These are phyloP conservation scores for Papilio polytes DNA, from an alignment of 1,140 invertebrate genomes.

Conservation along the genomic window DNA sequence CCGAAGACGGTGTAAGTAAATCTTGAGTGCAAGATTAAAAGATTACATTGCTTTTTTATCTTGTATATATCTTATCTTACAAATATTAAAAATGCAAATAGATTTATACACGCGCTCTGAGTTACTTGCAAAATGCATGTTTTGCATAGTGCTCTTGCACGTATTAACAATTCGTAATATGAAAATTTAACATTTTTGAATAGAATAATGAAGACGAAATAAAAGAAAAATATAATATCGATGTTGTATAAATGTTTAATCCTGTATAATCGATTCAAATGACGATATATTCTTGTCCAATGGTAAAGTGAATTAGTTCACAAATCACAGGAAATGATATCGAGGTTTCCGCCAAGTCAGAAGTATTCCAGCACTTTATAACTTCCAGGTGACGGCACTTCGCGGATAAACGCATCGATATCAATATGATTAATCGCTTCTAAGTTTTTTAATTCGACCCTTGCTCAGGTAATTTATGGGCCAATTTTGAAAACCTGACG, in stretches of 20 bases:
- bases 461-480: slow-evolving; percentile 31
- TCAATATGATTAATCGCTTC: slow-evolving; percentile 33
- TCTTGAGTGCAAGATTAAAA: neutral
- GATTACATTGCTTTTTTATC: neutral
- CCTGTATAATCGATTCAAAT: neutral
- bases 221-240: no score
- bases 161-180: no score
- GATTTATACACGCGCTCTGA: no score
- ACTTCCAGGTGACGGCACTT: slow-evolving; percentile 38
- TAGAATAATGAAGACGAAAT: no score
- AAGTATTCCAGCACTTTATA: slow-evolving; percentile 22
- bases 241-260: neutral
- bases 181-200: no score
- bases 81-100: no score
- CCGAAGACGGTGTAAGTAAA: neutral
- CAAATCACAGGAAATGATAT: slow-evolving; percentile 34
- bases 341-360: slow-evolving; percentile 25
- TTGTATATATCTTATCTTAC: no score
- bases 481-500: slow-evolving; percentile 34
- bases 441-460: slow-evolving; percentile 33
- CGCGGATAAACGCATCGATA: slow-evolving; percentile 36
- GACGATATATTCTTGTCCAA: neutral
- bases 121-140: no score
- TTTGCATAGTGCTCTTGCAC: no score
- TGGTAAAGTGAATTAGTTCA: slow-evolving; percentile 16